phyloP scores from a whole-genome alignment of 2,888 invertebrate genomes.

The Leptopilina myrica region DNA sequence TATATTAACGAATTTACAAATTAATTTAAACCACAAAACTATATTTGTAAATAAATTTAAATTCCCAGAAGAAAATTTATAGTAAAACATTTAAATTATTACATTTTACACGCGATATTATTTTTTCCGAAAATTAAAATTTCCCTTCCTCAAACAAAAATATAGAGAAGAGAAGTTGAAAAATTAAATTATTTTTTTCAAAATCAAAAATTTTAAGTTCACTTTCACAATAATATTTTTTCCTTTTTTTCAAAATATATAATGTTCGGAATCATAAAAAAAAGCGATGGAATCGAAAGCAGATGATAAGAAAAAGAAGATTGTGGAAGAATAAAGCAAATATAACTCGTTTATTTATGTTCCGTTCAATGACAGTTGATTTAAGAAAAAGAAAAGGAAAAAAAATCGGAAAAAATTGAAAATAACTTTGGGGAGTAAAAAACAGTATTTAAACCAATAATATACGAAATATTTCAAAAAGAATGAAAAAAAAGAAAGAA shows the following conservation, averaged over 20 bases:
- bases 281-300: not conserved
- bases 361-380: slow-evolving; percentile 26
- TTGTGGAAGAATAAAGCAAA: slow-evolving; percentile 25
- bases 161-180: not conserved
- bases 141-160: too few relatives aligned
- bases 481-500: not conserved
- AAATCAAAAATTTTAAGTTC: not conserved
- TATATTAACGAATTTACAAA: too few relatives aligned
- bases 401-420: too few relatives aligned
- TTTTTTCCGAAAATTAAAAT: too few relatives aligned
- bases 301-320: slow-evolving; percentile 14
- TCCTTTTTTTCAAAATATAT: too few relatives aligned
- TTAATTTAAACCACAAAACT: too few relatives aligned
- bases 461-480: not conserved
- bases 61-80: too few relatives aligned
- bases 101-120: too few relatives aligned
- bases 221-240: not conserved
- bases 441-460: not conserved
- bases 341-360: slow-evolving; percentile 11
- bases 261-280: not conserved
- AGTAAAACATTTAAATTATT: too few relatives aligned
- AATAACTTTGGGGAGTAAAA: slow-evolving; percentile 7
- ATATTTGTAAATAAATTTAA: too few relatives aligned
- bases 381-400: not conserved
- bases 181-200: not conserved